Base-by-base conservation (phyloP, 1,140 invertebrate species). In the Orchestia grillus region DNA sequence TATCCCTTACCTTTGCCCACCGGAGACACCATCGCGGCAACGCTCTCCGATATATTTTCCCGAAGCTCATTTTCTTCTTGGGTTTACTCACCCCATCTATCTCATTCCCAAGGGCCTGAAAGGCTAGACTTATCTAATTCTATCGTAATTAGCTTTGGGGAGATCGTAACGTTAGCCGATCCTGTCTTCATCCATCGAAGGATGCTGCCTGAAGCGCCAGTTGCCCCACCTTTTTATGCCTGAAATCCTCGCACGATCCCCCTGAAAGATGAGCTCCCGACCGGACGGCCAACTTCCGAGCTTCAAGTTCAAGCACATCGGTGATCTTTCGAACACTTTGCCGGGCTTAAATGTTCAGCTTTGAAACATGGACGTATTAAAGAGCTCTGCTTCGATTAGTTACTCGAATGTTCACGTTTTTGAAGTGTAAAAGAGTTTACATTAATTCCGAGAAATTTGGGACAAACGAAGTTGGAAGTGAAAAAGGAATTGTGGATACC, bases 101-200 rank as follows among this genome's bases (percentile, higher is more conserved):
- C 92, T 45, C 40, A 44, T 40, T 47, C 92, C 44, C 43, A 44
- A 44, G 44, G 92, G 92, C 4, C 44, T 94, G 92, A 1, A 94
- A 94, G 92, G 44, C 92, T 44, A 94, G 92, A 94, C 92, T 94
- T 94, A 94, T 94, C 92, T 94, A 94, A 94, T 94, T 94, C 92
- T 44, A 94, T 94, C 92, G 92, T 94, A 94, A 94, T 94, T 94
- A 94, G 92, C 92, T 94, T 94, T 28, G 92, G 36, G 43, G 47
- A 94, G 92, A 94, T 47, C 92, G 92, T 94, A 94, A 94, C 92
- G 92, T 94, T 94, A 94, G 92, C 6, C 45, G 92, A 94, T 94
- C 92, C 92, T 94, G 41, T 94, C 92, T 94, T 40, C 92, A 94
- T 94, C 92, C 92, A 47, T 94, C 92, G 92, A 47, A 94, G 43